Base-by-base conservation (phyloP, 2,888 invertebrate genomes). In the Pseudolycoriella hygida region DNA sequence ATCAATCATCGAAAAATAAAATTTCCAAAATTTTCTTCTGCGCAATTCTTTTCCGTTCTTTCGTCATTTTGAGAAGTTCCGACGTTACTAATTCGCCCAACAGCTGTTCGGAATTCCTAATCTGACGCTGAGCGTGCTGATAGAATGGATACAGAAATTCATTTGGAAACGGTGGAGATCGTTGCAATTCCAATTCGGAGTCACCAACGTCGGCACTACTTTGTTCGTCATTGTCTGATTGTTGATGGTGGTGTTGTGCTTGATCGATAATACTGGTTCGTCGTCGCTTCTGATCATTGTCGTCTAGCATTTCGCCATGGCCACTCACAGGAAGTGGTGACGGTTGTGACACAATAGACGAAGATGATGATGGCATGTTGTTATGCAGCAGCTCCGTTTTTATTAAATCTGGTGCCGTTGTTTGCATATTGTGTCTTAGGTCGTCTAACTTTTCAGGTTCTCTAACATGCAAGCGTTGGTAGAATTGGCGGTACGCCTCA, bases 1-100 rank as follows among this genome's bases (percentile, higher is more conserved):
- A 38, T 55, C 54, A 64, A 52, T 65, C 64, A 34, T 65, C 64
- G 47, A 65, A 64, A 47, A 65, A 65, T 40, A 65, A 54, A 49
- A 65, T 63, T 54, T 65, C 63, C 34, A 65, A 53, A 39, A 65
- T 65, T 46, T 62, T 54, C 47, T 62, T 64, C 44, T 65, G 64
- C 15, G 60, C 64, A 46, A 54, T 55, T 55, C 62, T 64, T 32
- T 63, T 60, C 12, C 60, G 57, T 46, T 65, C 65, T 47, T 60
- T 60, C 44, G 56, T 57, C 65, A 65, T 65, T 53, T 64, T 65
- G 2, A 64, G 48, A 10, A 65, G 50, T 49, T 65, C 65, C 2
- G 63, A 61, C 40, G 65, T 65, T 0, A 65, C 65, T 40, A 65
- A 51, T 49, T 65, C 65, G 10, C 65, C 65, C 17, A 65, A 53